These are phyloP conservation scores for Agrypnia vestita DNA, from an alignment of 1,140 invertebrate genomes.

Conservation along the genomic window DNA sequence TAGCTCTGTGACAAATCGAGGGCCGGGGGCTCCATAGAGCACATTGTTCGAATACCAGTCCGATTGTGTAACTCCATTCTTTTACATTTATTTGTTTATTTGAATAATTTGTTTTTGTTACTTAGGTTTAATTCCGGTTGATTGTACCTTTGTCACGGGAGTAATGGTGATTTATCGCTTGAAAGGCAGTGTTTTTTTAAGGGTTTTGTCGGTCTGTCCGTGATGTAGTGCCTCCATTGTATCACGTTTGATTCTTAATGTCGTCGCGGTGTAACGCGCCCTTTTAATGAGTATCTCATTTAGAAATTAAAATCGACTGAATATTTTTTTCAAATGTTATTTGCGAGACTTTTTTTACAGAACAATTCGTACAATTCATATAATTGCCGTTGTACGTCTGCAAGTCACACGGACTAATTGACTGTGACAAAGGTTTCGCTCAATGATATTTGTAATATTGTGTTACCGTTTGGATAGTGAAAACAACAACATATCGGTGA, in stretches of 20 bases:
- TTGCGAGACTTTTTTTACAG: too few relatives aligned
- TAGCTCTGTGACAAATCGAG: constrained; percentile 22
- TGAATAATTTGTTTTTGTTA: constrained; percentile 46
- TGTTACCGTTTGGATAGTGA: too few relatives aligned
- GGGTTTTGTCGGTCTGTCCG: constrained; percentile 8
- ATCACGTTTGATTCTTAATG: constrained; percentile 16
- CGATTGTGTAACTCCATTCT: constrained; percentile 24
- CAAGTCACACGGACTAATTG: too few relatives aligned
- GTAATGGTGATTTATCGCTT: constrained; percentile 45
- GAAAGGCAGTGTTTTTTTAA: not conserved
- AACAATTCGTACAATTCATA: too few relatives aligned
- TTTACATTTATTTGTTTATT: constrained; percentile 50
- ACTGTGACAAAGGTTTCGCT: too few relatives aligned
- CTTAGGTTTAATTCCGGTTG: constrained; percentile 31
- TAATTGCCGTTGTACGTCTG: too few relatives aligned
- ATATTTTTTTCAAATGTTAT: too few relatives aligned
- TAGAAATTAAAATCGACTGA: not conserved
- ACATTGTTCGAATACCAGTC: constrained; percentile 36
- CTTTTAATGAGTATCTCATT: constrained; percentile 26
- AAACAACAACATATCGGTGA: too few relatives aligned
- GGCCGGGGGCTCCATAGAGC: constrained; percentile 8
- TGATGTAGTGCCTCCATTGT: constrained; percentile 2
- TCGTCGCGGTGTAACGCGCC: constrained; percentile 16
- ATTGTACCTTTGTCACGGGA: constrained; percentile 39
- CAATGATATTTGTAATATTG: too few relatives aligned